Evolutionary conservation across 64 coral and sea anemone genomes (phyloP).

Genomic region (Pocillopora verrucosa): DNA sequence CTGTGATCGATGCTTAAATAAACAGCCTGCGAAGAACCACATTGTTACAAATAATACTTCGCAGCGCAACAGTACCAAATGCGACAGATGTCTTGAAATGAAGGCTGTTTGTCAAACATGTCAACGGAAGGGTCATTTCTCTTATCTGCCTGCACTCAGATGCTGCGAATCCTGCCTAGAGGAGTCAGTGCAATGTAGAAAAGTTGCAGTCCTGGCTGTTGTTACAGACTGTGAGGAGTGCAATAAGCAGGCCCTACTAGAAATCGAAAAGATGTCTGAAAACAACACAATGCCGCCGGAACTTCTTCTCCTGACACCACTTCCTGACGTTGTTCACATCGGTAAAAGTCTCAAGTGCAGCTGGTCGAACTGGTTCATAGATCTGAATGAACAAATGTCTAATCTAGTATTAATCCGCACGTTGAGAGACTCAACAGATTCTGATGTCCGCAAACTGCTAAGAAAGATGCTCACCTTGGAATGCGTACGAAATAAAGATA

Average conservation of each 20-base stretch:
- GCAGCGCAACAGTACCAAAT: conserved; percentile 48
- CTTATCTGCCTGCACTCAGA: conserved; percentile 45
- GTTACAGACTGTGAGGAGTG: conserved; percentile 52
- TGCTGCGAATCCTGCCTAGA: conserved; percentile 47
- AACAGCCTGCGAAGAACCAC: conserved; percentile 58
- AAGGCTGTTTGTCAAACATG: conserved; percentile 69
- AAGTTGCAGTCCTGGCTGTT: conserved; percentile 49
- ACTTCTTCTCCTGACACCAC: conserved; percentile 31
- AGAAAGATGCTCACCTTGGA: conserved; percentile 33
- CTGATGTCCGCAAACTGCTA: conserved; percentile 19
- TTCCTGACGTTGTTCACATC: conserved; percentile 40
- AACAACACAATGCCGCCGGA: conserved; percentile 24
- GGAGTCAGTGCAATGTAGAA: conserved; percentile 22
- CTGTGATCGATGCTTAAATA: conserved; percentile 58
- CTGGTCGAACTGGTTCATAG: conserved; percentile 52
- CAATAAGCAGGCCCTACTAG: conserved; percentile 33
- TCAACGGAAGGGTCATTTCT: conserved; percentile 48
- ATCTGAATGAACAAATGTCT: conserved; percentile 35
- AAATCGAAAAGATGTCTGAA: conserved; percentile 34
- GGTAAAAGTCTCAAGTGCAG: conserved; percentile 52
- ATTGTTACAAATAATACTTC: conserved; percentile 48
- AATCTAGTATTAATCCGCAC: conserved; percentile 25
- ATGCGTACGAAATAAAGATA: conserved; percentile 49
- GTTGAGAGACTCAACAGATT: conserved; percentile 15
- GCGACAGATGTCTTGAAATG: conserved; percentile 58